Conservation (phyloP, 2,888 invertebrate genomes). For the Cheilosia variabilis region DNA sequence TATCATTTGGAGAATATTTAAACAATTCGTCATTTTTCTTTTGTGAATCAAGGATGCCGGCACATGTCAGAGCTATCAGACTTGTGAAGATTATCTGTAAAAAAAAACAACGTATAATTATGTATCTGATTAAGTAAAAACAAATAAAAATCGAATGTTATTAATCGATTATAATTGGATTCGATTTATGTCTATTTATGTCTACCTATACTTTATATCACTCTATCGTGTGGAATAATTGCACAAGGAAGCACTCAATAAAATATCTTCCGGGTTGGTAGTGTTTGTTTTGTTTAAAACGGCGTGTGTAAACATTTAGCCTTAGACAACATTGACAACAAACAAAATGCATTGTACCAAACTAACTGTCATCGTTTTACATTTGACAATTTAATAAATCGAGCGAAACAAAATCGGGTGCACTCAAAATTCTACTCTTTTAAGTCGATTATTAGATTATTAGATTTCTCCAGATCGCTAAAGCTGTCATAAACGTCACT, state of each 20-base stretch:
- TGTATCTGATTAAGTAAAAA: background rate
- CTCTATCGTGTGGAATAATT: background rate
- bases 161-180: background rate
- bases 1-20: conserved; percentile 82
- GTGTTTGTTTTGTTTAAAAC: too few species aligned
- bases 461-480: too few species aligned
- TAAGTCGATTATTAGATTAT: too few species aligned
- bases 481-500: too few species aligned
- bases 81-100: conserved; percentile 78
- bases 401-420: too few species aligned
- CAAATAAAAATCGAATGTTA: background rate
- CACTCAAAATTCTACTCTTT: too few species aligned
- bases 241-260: background rate
- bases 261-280: too few species aligned
- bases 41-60: conserved; percentile 80
- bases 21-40: conserved; percentile 81
- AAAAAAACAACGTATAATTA: conserved; percentile 27
- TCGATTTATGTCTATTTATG: conserved; percentile 17
- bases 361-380: background rate
- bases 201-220: background rate
- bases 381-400: background rate
- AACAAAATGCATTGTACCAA: background rate
- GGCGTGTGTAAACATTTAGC: too few species aligned
- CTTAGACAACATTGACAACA: too few species aligned
- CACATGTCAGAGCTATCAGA: conserved; percentile 77